Conservation (phyloP, 2,113 vertebrate genomes). For the Perca schrenkii region DNA sequence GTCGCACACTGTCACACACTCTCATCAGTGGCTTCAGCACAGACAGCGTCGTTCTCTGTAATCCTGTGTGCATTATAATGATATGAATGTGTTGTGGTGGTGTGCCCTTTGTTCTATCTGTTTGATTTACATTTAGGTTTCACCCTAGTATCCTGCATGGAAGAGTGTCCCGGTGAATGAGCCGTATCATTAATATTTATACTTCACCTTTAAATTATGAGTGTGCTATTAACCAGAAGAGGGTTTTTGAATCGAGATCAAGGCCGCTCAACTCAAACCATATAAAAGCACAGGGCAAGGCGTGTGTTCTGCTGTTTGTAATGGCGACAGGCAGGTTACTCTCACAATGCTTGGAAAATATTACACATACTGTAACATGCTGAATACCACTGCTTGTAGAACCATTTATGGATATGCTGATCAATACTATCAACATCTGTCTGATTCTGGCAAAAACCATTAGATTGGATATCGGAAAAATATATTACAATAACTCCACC, state of each 20-base stretch:
- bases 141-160: constrained; percentile 14
- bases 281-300: constrained; percentile 31
- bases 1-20: constrained; percentile 51
- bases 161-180: constrained; percentile 57
- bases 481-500: neutral
- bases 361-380: constrained; percentile 47
- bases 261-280: constrained; percentile 41
- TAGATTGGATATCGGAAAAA: neutral
- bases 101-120: constrained; percentile 45
- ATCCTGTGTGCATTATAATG: neutral
- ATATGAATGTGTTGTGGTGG: constrained; percentile 7
- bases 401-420: constrained; percentile 65
- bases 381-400: constrained; percentile 12
- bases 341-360: constrained; percentile 54
- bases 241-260: constrained; percentile 51
- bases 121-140: constrained; percentile 38
- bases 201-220: constrained; percentile 72
- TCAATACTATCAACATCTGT: neutral
- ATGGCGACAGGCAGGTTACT: constrained; percentile 45
- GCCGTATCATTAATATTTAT: constrained; percentile 73
- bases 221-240: constrained; percentile 58
- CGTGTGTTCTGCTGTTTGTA: constrained; percentile 66
- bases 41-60: neutral
- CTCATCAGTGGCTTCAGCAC: constrained; percentile 46
- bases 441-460: neutral